Evolutionary conservation across 2,888 invertebrate genomes (phyloP), one percentile per base, ranked within the genome.

Genomic region (Lagria hirta): DNA sequence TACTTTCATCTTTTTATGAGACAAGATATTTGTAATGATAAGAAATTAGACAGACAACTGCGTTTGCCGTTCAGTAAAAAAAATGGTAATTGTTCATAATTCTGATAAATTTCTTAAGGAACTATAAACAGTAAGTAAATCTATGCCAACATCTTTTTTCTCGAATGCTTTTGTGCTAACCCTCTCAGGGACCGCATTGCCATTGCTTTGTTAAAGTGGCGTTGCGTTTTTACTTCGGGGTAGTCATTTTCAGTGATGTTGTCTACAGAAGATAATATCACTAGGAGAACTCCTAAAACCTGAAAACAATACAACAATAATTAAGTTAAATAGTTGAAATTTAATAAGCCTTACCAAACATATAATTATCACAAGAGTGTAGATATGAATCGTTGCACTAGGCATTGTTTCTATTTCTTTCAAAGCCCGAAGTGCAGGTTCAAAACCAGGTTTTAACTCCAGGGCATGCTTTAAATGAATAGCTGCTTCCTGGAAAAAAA

Each of bases 191-290:
- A 87, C 7, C 89, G 78, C 89, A 91, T 90, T 8, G 91, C 89
- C 85, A 91, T 86, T 7, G 90, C 88, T 57, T 90, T 79, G 73
- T 90, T 91, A 72, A 91, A 91, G 66, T 91, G 89, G 17, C 90
- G 81, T 58, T 88, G 88, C 3, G 84, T 80, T 66, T 83, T 85
- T 58, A 79, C 76, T 51, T 82, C 82, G 73, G 77, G 7, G 64
- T 71, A 26, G 76, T 80, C 49, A 63, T 59, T 51, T 12, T 71
- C 67, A 4, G 62, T 54, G 35, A 54, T 61, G 15, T 65, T 60
- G 55, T 87, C 86, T 43, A 85, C 80, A 28, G 86, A 86, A 33
- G 88, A 86, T 35, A 91, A 73, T 55, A 92, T 88, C 43, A 89
- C 88, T 62, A 89, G 78, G 34, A 92, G 78, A 29, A 91, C 91